Evolutionary conservation across 1,140 invertebrate genomes (phyloP), one percentile per base, ranked within the genome.

Genomic region (Bombus superbus): DNA sequence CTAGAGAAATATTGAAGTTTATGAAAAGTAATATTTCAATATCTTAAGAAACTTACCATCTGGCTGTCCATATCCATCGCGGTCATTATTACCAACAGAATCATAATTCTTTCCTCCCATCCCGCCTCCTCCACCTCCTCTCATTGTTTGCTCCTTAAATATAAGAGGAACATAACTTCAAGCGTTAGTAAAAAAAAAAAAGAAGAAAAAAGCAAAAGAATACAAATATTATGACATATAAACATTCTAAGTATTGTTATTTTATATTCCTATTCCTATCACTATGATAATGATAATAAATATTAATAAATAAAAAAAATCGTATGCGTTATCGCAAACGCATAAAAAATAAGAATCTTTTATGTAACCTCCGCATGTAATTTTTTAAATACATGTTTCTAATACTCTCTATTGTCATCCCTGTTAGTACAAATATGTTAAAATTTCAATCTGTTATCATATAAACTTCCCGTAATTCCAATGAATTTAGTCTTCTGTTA

Each of bases 91-190:
- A 92, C 89, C 89, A 44, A 94, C 91, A 8, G 92, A 94, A 83
- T 95, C 95, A 64, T 95, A 95, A 91, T 93, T 95, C 88, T 95
- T 95, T 71, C 91, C 92, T 47, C 91, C 90, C 32, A 85, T 76
- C 15, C 88, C 89, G 1, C 91, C 89, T 13, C 88, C 90, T 11
- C 86, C 84, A n/a, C 85, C 80, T 5, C 94, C 93, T 76, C 94
- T 88, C 91, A 95, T 94, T 28, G 94, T 94, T 91, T 95, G 95
- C 88, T 95, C 95, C 94, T 95, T 47, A 38, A 91, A 88, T 81
- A 87, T 74, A 86, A 88, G 89, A 8, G 25, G 59, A 68, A 42
- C n/a, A 85, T 28, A 32, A 44, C 28, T 13, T 28, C 77, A 64
- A 53, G 28, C 35, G 35, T 86, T 85, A 81, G 66, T 83, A 18